Evolutionary conservation across 1,140 invertebrate genomes (phyloP).

Genomic region (Megalopta genalis): DNA sequence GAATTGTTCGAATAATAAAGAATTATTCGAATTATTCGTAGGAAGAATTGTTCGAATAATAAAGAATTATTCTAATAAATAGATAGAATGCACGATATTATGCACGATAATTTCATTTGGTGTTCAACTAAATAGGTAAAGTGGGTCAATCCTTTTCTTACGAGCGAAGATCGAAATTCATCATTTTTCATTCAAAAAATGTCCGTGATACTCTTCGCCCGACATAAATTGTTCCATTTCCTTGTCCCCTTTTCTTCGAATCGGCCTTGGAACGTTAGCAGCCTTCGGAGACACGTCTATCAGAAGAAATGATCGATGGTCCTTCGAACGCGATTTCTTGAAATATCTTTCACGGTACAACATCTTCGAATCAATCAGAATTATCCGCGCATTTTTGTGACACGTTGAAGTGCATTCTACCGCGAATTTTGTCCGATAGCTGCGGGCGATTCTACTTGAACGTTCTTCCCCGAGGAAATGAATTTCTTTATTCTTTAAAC

Average conservation of each 20-base stretch:
- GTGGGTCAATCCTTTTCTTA: too few species aligned
- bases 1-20: too few species aligned
- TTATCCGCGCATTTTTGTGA: neutral
- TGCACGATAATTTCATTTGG: too few species aligned
- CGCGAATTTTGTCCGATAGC: neutral
- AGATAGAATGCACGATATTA: too few species aligned
- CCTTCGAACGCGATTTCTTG: neutral
- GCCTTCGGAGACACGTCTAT: conserved; percentile 27
- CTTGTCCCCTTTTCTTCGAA: neutral
- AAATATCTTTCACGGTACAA: conserved; percentile 17
- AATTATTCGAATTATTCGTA: too few species aligned
- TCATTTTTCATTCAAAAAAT: neutral
- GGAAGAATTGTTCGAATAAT: too few species aligned
- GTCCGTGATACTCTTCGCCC: neutral
- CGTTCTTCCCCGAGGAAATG: too few species aligned
- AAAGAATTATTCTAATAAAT: too few species aligned
- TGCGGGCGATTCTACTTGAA: neutral
- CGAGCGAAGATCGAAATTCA: too few species aligned
- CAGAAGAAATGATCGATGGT: conserved; percentile 36
- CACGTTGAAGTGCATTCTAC: neutral
- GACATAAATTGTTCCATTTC: conserved; percentile 5
- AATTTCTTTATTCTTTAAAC: too few species aligned
- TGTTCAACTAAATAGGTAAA: too few species aligned
- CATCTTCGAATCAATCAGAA: conserved; percentile 33
- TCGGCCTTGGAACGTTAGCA: conserved; percentile 10